Conservation (phyloP, 2,888 invertebrate genomes). For the Hesperia comma region DNA sequence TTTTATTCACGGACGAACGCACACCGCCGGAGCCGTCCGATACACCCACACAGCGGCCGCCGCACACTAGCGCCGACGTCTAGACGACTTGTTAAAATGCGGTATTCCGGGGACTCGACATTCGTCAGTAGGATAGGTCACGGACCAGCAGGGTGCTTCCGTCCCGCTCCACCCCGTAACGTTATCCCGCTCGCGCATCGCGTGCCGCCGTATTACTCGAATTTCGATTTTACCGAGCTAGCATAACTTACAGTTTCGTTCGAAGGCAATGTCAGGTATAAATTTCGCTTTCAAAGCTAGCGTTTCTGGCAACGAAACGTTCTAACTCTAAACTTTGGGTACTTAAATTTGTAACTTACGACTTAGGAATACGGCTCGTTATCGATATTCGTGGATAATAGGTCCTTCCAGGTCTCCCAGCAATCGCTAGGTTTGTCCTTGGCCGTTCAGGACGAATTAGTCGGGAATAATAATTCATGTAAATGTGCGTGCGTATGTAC, state of each 20-base stretch:
- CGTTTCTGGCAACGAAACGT: slow-evolving; percentile 50
- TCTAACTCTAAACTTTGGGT: slow-evolving; percentile 47
- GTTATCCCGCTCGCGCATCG: slow-evolving; percentile 46
- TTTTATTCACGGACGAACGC: slow-evolving; percentile 46
- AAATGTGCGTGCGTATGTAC: slow-evolving; percentile 61
- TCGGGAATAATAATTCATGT: slow-evolving; percentile 82
- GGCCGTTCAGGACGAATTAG: slow-evolving; percentile 80
- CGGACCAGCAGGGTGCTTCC: slow-evolving; percentile 67
- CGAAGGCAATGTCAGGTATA: slow-evolving; percentile 63
- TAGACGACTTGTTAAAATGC: slow-evolving; percentile 80
- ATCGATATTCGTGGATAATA: slow-evolving; percentile 43
- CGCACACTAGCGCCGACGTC: slow-evolving; percentile 64
- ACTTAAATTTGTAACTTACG: slow-evolving; percentile 45
- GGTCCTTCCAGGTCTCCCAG: slow-evolving; percentile 70
- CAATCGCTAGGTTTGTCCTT: slow-evolving; percentile 68
- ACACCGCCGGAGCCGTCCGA: slow-evolving; percentile 30
- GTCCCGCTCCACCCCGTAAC: slow-evolving; percentile 59
- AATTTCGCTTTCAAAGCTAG: slow-evolving; percentile 81
- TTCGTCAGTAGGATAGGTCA: slow-evolving; percentile 84
- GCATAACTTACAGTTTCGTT: slow-evolving; percentile 41
- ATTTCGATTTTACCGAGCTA: slow-evolving; percentile 50
- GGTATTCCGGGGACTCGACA: slow-evolving; percentile 81
- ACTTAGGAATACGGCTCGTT: slow-evolving; percentile 35
- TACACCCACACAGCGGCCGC: slow-evolving; percentile 49
- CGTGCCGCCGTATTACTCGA: slow-evolving; percentile 41